Base-by-base conservation (phyloP, 2,113 vertebrate genomes). In the Rhegmatorhina hoffmannsi region DNA sequence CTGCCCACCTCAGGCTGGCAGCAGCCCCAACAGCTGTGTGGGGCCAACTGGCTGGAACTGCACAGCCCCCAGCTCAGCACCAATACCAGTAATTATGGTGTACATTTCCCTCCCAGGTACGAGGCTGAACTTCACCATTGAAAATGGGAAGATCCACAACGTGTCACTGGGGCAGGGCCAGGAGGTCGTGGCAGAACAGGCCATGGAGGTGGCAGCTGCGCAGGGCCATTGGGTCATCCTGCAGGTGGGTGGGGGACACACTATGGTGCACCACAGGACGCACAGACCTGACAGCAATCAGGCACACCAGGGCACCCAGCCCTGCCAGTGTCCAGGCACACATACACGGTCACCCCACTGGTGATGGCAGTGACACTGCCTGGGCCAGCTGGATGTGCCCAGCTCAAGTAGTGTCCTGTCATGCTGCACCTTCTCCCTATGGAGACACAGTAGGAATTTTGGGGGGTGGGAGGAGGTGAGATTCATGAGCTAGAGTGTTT, bases 141-240 rank as follows among this genome's bases (percentile, higher is more conserved):
- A 98, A 68, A 98, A 98, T 0, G 98, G 98, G 17, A 98, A 93
- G 85, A 97, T 98, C 80, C 98, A 98, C 72, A 98, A 98, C 1
- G 96, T 98, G 44, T 98, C 97, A 1, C 94, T 98, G 95, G 98
- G 98, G 31, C 98, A 98, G 92, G 98, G 98, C 26, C 98, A 98
- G 69, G 98, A 98, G 89, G 76, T 80, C 0, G 97, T 98, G 80
- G 98, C 98, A 0, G 98, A 98, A 90, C 49, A 34, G 0, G 98
- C 98, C 2, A 95, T 98, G 89, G 97, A 98, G 3, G 47, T 96
- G 89, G 98, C 98, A 0, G 98, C 98, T 0, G 40, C 21, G 8
- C 72, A 83, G 9, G 98, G 98, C 5, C 98, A 98, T 93, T 98
- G 98, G 98, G 98, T 98, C 92, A 98, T 98, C 44, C 97, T 98